These are phyloP conservation scores for Zophobas atratus DNA, from an alignment of 1,140 invertebrate species.

Conservation along the genomic window DNA sequence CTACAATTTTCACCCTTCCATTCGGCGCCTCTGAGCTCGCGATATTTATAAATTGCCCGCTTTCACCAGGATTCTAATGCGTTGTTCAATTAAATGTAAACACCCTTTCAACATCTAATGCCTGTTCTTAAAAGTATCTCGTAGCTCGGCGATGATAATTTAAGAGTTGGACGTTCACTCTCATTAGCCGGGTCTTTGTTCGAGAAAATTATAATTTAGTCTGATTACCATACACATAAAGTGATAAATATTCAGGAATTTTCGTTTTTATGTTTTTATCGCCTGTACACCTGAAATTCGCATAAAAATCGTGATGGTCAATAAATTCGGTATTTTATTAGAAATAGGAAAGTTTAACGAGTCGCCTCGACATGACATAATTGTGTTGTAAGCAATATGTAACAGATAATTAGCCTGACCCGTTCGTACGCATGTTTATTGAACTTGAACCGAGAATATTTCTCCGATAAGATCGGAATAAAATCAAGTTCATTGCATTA, in stretches of 20 bases:
- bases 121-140: neutral
- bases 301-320: slow-evolving; percentile 3
- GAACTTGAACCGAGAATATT: slow-evolving; percentile 11
- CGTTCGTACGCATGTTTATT: slow-evolving; percentile 6
- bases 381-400: slow-evolving; percentile 13
- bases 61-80: slow-evolving; percentile 3
- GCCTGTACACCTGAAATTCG: slow-evolving; percentile 6
- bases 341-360: slow-evolving; percentile 1
- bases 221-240: neutral
- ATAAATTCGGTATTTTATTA: slow-evolving; percentile 6
- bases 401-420: slow-evolving; percentile 8
- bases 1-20: neutral
- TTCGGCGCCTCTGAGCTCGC: neutral
- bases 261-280: neutral
- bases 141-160: neutral
- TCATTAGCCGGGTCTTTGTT: neutral
- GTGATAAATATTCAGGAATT: slow-evolving; percentile 5
- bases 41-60: neutral
- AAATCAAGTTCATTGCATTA: slow-evolving; percentile 1
- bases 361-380: slow-evolving; percentile 5
- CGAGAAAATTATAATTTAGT: neutral
- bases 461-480: neutral
- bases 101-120: neutral
- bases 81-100: neutral
- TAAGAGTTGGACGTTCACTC: neutral